Percentiles rank a stretch among this genome's conserved stretches.
Conservation (phyloP, 2,888 invertebrate species). For the Epirrita christyi region DNA sequence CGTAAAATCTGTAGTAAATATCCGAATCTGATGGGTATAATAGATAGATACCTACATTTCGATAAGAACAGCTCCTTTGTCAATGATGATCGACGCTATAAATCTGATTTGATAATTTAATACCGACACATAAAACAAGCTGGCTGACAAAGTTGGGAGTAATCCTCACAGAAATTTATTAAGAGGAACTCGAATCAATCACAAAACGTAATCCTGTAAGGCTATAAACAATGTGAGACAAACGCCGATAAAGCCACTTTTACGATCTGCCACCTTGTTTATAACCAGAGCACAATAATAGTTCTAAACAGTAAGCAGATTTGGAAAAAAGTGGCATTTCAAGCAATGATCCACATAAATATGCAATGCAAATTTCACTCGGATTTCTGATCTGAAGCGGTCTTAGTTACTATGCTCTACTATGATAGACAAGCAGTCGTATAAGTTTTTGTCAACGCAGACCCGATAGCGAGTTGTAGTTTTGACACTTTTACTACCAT, state of each 20-base stretch:
- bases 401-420: too few relatives aligned
- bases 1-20: constrained; percentile 53
- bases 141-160: constrained; percentile 58
- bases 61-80: constrained; percentile 59
- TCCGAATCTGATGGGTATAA: constrained; percentile 40
- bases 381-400: too few relatives aligned
- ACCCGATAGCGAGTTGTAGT: too few relatives aligned
- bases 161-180: constrained; percentile 67
- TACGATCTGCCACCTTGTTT: constrained; percentile 80
- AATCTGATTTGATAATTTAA: constrained; percentile 62
- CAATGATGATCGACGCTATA: constrained; percentile 54
- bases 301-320: constrained; percentile 1
- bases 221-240: constrained; percentile 76
- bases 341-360: too few relatives aligned
- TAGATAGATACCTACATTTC: constrained; percentile 56
- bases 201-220: constrained; percentile 73
- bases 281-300: constrained; percentile 53
- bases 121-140: constrained; percentile 66
- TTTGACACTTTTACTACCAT: neutral
- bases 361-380: too few relatives aligned
- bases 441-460: too few relatives aligned
- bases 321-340: too few relatives aligned
- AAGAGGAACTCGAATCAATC: constrained; percentile 76
- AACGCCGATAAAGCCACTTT: constrained; percentile 71
- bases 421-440: too few relatives aligned